phyloP scores from a whole-genome alignment of 2,797 vertebrate genomes.

The Muscicapa comitata region DNA sequence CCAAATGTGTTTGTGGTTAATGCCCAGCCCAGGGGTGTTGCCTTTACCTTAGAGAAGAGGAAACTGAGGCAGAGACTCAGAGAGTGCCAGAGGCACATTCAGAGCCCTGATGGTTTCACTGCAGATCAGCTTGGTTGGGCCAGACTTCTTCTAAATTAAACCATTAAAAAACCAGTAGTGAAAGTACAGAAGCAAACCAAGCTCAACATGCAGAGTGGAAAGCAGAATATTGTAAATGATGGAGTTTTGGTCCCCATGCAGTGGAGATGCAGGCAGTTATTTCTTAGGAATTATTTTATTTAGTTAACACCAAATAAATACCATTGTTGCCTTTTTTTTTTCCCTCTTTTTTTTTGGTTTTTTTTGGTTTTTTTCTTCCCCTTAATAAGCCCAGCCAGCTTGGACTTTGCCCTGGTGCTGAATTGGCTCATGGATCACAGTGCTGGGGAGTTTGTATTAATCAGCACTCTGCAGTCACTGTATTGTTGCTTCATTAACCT shows the following conservation, averaged over 20 bases:
- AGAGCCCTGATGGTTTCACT: background rate
- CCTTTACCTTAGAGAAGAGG: background rate
- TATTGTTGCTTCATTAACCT: conserved; percentile 67
- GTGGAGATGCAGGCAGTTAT: background rate
- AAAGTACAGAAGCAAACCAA: background rate
- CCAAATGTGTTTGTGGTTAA: background rate
- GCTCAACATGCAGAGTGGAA: background rate
- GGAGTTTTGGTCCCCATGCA: accelerated
- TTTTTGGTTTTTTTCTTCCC: background rate
- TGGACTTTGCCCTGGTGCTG: background rate
- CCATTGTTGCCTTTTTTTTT: background rate
- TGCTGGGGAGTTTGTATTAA: conserved; percentile 49
- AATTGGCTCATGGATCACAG: background rate
- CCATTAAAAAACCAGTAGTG: background rate
- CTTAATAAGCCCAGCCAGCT: background rate
- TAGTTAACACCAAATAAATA: background rate
- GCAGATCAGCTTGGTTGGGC: background rate
- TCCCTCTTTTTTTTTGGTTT: too few species aligned
- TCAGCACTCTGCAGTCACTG: conserved; percentile 44
- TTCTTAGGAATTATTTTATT: background rate
- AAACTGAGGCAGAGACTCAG: background rate
- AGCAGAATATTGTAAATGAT: background rate
- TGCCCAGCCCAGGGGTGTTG: background rate
- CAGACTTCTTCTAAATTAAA: background rate
- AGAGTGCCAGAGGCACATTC: background rate